Evolutionary conservation across 2,797 vertebrate genomes (phyloP).

Genomic region (Rhinella marina): DNA sequence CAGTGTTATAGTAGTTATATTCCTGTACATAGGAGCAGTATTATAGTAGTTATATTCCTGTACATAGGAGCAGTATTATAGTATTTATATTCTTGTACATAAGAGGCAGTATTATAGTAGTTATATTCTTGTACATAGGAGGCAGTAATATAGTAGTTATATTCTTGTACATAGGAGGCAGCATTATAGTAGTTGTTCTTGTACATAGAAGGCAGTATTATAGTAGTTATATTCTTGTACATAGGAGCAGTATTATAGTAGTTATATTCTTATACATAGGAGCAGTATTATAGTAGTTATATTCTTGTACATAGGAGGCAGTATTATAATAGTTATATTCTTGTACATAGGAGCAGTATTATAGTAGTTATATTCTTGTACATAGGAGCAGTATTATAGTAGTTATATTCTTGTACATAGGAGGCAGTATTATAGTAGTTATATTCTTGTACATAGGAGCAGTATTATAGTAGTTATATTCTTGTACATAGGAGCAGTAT

Average conservation of each 20-base stretch:
- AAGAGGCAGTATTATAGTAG: too few relatives aligned
- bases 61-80: neutral
- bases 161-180: too few relatives aligned
- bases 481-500: too few relatives aligned
- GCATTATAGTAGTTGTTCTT: too few relatives aligned
- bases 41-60: neutral
- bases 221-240: neutral
- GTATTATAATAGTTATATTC: conserved; percentile 2
- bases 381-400: too few relatives aligned
- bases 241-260: neutral
- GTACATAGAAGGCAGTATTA: neutral
- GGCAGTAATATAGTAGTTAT: conserved; percentile 1
- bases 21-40: too few relatives aligned
- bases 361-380: too few relatives aligned
- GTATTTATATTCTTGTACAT: conserved; percentile 9
- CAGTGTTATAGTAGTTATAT: too few relatives aligned
- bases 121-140: neutral
- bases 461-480: too few relatives aligned
- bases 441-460: too few relatives aligned
- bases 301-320: neutral
- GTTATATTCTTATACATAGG: neutral
- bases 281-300: neutral
- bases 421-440: too few relatives aligned
- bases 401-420: too few relatives aligned
- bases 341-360: neutral